Conservation (phyloP, 2,888 invertebrate genomes). For the Rhingia rostrata region DNA sequence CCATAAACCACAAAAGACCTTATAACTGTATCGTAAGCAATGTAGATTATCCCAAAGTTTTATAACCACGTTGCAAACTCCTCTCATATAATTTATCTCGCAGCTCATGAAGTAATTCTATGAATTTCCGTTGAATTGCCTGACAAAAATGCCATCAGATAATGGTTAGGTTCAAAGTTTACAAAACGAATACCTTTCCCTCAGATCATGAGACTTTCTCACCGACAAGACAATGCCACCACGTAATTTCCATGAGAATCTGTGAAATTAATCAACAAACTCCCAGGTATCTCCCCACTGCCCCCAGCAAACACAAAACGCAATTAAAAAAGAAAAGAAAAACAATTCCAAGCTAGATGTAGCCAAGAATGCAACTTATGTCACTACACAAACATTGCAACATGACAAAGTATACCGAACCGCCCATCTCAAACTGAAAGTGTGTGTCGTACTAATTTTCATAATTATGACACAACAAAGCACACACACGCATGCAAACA, state of each 20-base stretch:
- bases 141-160: too few species aligned
- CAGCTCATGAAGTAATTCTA: too few species aligned
- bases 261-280: conserved; percentile 41
- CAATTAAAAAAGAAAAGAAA: conserved; percentile 2
- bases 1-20: too few species aligned
- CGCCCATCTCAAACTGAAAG: conserved; percentile 1
- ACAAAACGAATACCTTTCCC: background rate
- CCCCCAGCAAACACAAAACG: conserved; percentile 13
- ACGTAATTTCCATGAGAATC: conserved; percentile 24
- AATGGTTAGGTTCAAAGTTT: too few species aligned
- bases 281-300: conserved; percentile 1
- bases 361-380: conserved; percentile 43
- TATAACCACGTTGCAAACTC: too few species aligned
- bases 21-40: too few species aligned
- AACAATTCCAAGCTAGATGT: too few species aligned
- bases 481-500: background rate
- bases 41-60: too few species aligned
- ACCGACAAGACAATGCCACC: background rate
- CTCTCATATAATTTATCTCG: too few species aligned
- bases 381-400: conserved; percentile 55
- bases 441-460: conserved; percentile 57
- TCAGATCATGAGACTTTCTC: background rate
- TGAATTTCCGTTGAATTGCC: too few species aligned
- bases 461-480: conserved; percentile 61
- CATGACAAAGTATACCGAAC: conserved; percentile 34